Evolutionary conservation across 2,888 invertebrate genomes (phyloP), one percentile per base, ranked within the genome.

Genomic region (Metopia argyrocephala): DNA sequence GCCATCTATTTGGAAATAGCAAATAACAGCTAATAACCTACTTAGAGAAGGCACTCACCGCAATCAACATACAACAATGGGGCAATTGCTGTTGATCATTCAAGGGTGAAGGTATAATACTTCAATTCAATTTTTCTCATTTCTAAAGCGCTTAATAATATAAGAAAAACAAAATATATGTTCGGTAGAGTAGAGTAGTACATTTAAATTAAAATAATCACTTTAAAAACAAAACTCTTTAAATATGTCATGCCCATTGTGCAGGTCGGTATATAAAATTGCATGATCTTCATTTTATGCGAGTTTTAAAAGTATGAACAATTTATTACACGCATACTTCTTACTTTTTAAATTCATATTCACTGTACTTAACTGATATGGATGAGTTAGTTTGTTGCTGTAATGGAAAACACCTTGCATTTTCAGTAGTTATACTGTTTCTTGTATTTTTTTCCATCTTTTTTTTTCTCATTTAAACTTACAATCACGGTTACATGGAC

Each of bases 321-420:
- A 74, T 78, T 76, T 78, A 81, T 65, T 78, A 65, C 54, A 78
- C 78, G 74, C 68, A 74, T 69, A 65, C 74, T n/a, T 74, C 52
- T n/a, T 48, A 69, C 73, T 65, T 69, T 78, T 74, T 61, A 56
- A 81, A 74, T 74, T 65, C 38, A 52, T 52, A 18, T 45, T 12
- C 57, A 65, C 38, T 38, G 38, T 12, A 66, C 50, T 62, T 45
- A 54, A 12, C n/a, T 25, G 38, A 50, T 70, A 76, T 9, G 57
- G 48, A 80, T 62, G 66, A 70, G 21, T 66, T 54, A 38, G 38
- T 38, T 18, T 54, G 38, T 12, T 31, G 21, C 15, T 70, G 38
- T 38, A 50, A 50, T 9, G 68, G 68, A 48, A 81, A 74, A 57
- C 80, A 81, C 80, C 78, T 81, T 81, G 80, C 80, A 61, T 70